phyloP scores from a whole-genome alignment of 2,113 vertebrate genomes.

The Fukomys damarensis region DNA sequence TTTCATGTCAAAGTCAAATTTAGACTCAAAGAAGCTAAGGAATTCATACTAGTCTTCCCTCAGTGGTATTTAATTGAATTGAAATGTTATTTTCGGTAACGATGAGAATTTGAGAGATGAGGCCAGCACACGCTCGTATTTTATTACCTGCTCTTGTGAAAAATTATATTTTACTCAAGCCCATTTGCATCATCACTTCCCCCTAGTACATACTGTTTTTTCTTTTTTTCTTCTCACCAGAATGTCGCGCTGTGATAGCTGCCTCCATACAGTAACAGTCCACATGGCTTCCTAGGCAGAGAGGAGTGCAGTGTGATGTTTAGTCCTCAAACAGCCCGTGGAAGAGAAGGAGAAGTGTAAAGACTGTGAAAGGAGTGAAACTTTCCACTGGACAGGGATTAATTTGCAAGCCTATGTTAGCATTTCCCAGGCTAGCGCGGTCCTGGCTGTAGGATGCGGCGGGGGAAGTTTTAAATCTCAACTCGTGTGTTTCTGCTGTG shows the following conservation, averaged over 20 bases:
- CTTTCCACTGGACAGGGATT: neutral
- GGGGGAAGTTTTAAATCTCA: neutral
- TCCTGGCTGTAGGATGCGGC: neutral
- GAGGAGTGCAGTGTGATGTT: neutral
- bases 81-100: conserved; percentile 64
- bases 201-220: neutral
- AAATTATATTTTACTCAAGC: conserved; percentile 27
- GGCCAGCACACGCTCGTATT: neutral
- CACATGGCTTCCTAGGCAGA: neutral
- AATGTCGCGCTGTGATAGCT: neutral
- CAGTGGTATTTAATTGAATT: conserved; percentile 24
- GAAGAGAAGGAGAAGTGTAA: neutral
- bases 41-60: neutral
- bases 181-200: neutral
- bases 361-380: neutral
- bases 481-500: neutral
- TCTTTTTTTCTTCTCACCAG: neutral
- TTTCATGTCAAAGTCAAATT: conserved; percentile 63
- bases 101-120: neutral
- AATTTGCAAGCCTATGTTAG: conserved; percentile 15
- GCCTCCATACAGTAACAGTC: neutral
- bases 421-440: neutral
- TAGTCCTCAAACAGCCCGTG: neutral
- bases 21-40: conserved; percentile 35
- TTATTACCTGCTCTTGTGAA: neutral